phyloP scores from a whole-genome alignment of 2,797 vertebrate genomes.

The Halcyon chelicuti region DNA sequence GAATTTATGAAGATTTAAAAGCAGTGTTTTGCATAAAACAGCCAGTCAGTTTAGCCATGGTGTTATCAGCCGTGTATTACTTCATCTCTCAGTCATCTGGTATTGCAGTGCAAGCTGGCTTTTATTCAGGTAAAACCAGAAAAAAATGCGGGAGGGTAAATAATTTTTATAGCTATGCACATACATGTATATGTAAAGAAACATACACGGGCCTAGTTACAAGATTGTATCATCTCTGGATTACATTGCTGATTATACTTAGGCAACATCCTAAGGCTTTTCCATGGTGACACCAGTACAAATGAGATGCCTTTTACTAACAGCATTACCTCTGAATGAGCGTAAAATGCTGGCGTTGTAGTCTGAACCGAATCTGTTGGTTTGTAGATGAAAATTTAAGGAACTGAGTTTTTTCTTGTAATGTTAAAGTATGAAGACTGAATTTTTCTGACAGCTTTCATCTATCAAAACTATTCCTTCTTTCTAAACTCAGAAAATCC shows the following conservation, averaged over 20 bases:
- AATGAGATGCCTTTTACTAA: background rate
- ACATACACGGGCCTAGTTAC: background rate
- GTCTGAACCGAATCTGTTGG: background rate
- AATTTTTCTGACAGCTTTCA: background rate
- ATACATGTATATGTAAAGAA: background rate
- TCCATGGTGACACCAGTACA: background rate
- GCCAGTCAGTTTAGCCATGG: background rate
- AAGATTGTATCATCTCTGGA: background rate
- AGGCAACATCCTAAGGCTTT: background rate
- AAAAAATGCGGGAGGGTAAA: background rate
- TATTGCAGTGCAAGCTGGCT: background rate
- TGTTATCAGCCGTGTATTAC: background rate
- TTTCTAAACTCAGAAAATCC: background rate
- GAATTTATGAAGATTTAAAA: background rate
- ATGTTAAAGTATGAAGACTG: background rate
- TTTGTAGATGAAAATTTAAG: background rate
- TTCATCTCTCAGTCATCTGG: background rate
- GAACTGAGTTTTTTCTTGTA: background rate
- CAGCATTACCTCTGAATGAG: background rate
- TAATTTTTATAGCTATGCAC: background rate
- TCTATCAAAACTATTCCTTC: background rate
- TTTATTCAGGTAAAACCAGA: background rate
- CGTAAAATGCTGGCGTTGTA: background rate
- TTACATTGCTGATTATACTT: background rate
- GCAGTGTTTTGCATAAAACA: background rate